These are phyloP conservation scores for Napeogenes sylphis DNA, from an alignment of 2,888 invertebrate genomes.

Conservation along the genomic window DNA sequence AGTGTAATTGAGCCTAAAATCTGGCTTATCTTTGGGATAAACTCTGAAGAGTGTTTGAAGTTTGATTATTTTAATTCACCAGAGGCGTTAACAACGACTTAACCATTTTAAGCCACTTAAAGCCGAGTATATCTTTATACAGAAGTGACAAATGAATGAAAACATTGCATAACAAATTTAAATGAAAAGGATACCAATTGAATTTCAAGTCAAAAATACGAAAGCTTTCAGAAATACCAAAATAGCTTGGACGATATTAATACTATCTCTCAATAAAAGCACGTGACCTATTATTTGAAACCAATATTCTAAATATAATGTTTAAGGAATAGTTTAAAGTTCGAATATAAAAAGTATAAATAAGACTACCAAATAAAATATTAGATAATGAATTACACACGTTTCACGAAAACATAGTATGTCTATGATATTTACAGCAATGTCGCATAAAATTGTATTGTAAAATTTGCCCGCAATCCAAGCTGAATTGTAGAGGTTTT, in stretches of 20 bases:
- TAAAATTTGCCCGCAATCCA: slow-evolving; percentile 39
- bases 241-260: too few relatives aligned
- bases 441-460: slow-evolving; percentile 43
- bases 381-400: too few relatives aligned
- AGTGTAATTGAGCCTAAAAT: slow-evolving; percentile 45
- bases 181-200: background rate
- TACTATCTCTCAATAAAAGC: background rate
- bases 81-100: slow-evolving; percentile 28
- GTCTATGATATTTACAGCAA: slow-evolving; percentile 19
- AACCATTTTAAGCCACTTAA: slow-evolving; percentile 25
- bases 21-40: slow-evolving; percentile 35
- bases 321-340: too few relatives aligned
- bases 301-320: background rate
- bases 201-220: background rate
- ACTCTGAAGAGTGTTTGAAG: slow-evolving; percentile 22
- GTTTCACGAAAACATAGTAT: too few relatives aligned
- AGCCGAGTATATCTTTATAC: slow-evolving; percentile 32
- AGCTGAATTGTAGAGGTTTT: slow-evolving; percentile 39
- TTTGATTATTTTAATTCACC: slow-evolving; percentile 30
- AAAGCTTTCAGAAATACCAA: background rate
- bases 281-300: background rate
- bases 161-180: slow-evolving; percentile 10
- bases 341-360: too few relatives aligned
- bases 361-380: too few relatives aligned
- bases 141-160: slow-evolving; percentile 39